These are phyloP conservation scores for Brienomyrus brachyistius DNA, from an alignment of 2,113 vertebrate species.

Conservation along the genomic window DNA sequence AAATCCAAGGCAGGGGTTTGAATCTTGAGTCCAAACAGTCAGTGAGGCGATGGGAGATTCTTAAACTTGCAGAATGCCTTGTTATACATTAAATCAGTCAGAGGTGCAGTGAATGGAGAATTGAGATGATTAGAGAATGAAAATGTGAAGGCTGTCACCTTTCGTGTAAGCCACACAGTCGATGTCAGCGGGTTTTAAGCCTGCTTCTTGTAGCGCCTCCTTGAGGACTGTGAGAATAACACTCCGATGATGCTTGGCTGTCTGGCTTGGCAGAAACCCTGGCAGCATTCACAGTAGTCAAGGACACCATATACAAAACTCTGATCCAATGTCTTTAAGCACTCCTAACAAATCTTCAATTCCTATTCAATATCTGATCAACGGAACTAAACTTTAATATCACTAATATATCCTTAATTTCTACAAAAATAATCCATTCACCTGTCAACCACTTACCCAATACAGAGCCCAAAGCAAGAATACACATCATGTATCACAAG, in stretches of 20 bases:
- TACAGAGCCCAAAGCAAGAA: neutral
- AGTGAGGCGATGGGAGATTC: neutral
- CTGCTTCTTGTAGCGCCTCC: conserved; percentile 72
- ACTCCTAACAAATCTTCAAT: neutral
- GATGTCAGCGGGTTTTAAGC: conserved; percentile 63
- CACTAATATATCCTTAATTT: no score
- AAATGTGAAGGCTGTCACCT: conserved; percentile 51
- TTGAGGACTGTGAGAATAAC: conserved; percentile 71
- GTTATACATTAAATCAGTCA: neutral
- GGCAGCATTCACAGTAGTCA: neutral
- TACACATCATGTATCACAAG: neutral
- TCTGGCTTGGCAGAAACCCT: conserved; percentile 84
- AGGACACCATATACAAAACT: neutral
- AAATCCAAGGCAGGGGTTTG: neutral
- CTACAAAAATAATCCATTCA: neutral
- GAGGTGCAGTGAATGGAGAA: neutral
- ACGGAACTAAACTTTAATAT: neutral
- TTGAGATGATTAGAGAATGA: neutral
- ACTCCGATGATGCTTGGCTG: conserved; percentile 73
- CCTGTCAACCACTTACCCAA: neutral
- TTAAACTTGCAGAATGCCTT: neutral
- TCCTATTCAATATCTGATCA: neutral
- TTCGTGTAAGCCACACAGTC: conserved; percentile 85
- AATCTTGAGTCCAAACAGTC: neutral
- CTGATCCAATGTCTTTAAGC: neutral